phyloP scores from a whole-genome alignment of 1,140 invertebrate genomes.

The Scaptomyza graminum region DNA sequence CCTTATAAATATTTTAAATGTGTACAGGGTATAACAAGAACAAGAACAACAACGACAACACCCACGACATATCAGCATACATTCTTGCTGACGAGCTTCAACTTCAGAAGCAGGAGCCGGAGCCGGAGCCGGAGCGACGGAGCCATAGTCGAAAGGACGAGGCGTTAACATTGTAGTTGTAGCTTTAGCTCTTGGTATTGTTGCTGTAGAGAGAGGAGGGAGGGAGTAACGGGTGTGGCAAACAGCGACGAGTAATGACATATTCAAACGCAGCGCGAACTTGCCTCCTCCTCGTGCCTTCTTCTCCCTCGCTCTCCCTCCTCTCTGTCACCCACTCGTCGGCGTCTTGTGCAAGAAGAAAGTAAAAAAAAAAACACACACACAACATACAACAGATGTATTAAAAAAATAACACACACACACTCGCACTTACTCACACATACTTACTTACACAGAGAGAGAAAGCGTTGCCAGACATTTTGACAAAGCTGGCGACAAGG shows the following conservation, averaged over 20 bases:
- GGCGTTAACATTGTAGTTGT: slow-evolving; percentile 62
- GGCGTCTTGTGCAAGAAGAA: slow-evolving; percentile 10
- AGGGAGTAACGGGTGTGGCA: slow-evolving; percentile 8
- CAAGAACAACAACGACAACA: background rate
- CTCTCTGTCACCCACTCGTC: too few species aligned
- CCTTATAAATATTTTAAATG: too few species aligned
- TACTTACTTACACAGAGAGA: too few species aligned
- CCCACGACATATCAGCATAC: slow-evolving; percentile 45
- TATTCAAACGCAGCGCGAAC: slow-evolving; percentile 79
- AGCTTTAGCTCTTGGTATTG: slow-evolving; percentile 37
- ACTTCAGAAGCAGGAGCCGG: background rate
- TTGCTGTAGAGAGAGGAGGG: slow-evolving; percentile 11
- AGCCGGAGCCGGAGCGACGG: slow-evolving; percentile 1
- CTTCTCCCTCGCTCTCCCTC: background rate
- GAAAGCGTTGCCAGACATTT: slow-evolving; percentile 78
- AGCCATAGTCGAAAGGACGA: slow-evolving; percentile 25
- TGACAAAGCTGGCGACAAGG: slow-evolving; percentile 83
- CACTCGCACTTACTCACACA: background rate
- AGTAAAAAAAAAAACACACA: slow-evolving; percentile 21
- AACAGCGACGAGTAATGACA: slow-evolving; percentile 68
- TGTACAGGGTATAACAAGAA: slow-evolving; percentile 1
- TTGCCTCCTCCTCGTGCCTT: slow-evolving; percentile 46
- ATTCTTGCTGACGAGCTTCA: slow-evolving; percentile 42
- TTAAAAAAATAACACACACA: background rate
- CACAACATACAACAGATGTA: background rate